Conservation (phyloP, 2,113 vertebrate species). For the Falco punctatus region DNA sequence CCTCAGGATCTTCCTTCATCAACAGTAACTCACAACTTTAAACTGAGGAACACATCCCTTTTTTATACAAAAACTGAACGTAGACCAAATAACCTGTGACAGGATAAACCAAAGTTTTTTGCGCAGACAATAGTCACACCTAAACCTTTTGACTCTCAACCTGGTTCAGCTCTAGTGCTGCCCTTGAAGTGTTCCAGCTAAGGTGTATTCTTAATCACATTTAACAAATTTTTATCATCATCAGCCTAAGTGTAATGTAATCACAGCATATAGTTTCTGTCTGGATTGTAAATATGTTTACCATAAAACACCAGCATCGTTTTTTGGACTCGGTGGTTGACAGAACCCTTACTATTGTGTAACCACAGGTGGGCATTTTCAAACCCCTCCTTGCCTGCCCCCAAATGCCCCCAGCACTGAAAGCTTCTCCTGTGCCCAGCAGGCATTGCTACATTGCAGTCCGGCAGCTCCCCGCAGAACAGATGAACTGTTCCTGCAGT, state of each 20-base stretch:
- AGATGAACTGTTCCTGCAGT: neutral
- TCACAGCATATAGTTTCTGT: neutral
- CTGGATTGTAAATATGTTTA: neutral
- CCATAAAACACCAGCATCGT: neutral
- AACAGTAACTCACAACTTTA: neutral
- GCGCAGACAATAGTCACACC: neutral
- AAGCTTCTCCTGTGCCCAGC: neutral
- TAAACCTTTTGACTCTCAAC: neutral
- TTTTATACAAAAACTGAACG: neutral
- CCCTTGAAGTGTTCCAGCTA: neutral
- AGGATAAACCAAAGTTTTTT: neutral
- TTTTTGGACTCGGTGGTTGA: neutral
- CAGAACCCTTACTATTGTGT: neutral
- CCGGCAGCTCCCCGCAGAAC: neutral
- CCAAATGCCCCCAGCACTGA: neutral
- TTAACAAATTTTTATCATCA: neutral
- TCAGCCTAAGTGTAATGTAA: neutral
- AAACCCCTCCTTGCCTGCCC: neutral
- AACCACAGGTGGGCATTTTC: neutral
- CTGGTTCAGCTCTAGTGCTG: neutral
- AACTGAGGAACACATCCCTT: neutral
- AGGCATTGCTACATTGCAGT: rapidly evolving
- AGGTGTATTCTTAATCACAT: neutral
- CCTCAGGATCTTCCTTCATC: neutral
- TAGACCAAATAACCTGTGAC: neutral